A percentile compares a stretch with the other conserved stretches of the same genome.
These are phyloP conservation scores for Coptodon rendalli DNA, from an alignment of 2,113 vertebrate species.

Conservation along the genomic window DNA sequence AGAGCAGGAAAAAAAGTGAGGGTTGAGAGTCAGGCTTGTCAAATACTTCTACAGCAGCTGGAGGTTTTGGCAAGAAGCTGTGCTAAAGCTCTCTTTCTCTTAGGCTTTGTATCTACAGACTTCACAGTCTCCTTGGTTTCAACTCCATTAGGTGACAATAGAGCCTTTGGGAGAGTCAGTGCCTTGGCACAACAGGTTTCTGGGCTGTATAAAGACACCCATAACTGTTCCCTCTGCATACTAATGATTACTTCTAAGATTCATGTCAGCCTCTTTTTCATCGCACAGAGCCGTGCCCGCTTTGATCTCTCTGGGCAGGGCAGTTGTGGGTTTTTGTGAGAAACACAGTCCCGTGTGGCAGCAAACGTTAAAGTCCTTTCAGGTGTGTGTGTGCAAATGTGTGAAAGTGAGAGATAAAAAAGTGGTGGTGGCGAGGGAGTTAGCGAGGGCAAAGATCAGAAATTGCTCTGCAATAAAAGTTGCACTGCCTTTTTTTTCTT, in stretches of 20 bases:
- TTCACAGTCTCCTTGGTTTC: slow-evolving; percentile 56
- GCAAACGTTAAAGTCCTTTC: not conserved
- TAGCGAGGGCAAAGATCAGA: not conserved
- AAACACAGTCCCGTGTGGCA: slow-evolving; percentile 14
- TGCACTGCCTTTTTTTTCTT: not conserved
- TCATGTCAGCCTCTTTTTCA: slow-evolving; percentile 21
- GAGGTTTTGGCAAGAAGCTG: slow-evolving; percentile 47
- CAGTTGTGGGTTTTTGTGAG: not conserved
- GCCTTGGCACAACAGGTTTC: slow-evolving; percentile 43
- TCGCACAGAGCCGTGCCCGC: slow-evolving; percentile 5
- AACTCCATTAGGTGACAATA: slow-evolving; percentile 65
- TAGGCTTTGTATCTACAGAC: slow-evolving; percentile 11
- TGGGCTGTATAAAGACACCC: slow-evolving; percentile 48
- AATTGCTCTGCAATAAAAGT: not conserved
- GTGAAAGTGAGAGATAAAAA: not conserved
- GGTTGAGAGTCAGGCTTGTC: not conserved
- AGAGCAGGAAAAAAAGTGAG: not conserved
- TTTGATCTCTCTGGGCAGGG: slow-evolving; percentile 47
- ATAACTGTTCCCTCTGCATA: slow-evolving; percentile 57
- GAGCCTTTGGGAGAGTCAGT: slow-evolving; percentile 51
- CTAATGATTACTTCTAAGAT: slow-evolving; percentile 55
- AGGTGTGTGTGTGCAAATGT: not conserved
- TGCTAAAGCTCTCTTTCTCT: slow-evolving; percentile 37
- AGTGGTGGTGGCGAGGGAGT: fast-evolving
- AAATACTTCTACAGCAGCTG: slow-evolving; percentile 51